Conservation (phyloP, 2,797 vertebrate genomes). For the Brachyalestes nurse region DNA sequence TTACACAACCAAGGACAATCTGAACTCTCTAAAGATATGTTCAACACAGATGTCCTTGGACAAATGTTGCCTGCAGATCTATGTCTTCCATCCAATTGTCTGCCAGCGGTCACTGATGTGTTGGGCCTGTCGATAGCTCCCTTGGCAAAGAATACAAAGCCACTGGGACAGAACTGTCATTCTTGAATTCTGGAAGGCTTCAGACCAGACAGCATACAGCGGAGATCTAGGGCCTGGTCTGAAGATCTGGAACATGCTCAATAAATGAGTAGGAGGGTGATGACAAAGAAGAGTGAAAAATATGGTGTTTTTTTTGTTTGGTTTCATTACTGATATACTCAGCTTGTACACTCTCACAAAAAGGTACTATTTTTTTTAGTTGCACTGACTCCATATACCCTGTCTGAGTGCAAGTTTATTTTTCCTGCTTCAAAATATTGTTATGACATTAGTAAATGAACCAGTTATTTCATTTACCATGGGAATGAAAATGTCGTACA, state of each 20-base stretch:
- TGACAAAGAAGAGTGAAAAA: background rate
- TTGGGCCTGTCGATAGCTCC: background rate
- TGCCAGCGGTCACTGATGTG: background rate
- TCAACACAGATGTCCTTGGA: constrained; percentile 17
- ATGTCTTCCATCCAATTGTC: constrained; percentile 5
- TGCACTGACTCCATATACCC: too few relatives aligned
- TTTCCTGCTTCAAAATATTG: too few relatives aligned
- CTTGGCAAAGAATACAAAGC: background rate
- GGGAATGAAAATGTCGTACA: too few relatives aligned
- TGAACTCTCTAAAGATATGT: background rate
- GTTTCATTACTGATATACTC: background rate
- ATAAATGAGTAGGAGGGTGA: background rate
- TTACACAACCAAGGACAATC: background rate
- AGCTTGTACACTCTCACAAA: background rate
- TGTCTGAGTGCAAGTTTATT: too few relatives aligned
- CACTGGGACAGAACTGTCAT: constrained; percentile 5
- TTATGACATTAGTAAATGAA: too few relatives aligned
- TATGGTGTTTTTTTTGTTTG: background rate
- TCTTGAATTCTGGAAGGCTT: background rate
- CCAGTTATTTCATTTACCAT: too few relatives aligned
- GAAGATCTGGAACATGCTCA: background rate
- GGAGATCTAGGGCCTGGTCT: background rate
- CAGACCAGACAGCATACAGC: background rate
- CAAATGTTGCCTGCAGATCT: background rate
- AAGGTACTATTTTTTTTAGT: too few relatives aligned